Evolutionary conservation across 30 jellyfish, hydroid and myxozoan genomes (phyloP).

Genomic region (Mastigias papua): DNA sequence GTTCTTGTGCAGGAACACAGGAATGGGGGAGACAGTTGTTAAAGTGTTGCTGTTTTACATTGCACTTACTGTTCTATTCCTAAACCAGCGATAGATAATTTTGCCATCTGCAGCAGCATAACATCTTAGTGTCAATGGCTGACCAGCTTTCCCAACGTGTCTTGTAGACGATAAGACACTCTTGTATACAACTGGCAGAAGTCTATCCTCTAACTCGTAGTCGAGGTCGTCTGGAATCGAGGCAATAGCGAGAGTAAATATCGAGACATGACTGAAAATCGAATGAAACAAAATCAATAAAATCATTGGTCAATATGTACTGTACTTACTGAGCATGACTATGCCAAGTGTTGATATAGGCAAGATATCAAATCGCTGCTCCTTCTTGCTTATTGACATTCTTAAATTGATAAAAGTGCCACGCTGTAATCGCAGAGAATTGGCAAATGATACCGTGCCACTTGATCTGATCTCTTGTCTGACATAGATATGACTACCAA

Average conservation of each 20-base stretch:
- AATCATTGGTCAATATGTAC: neutral
- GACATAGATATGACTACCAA: neutral
- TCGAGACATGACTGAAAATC: neutral
- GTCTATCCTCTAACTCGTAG: conserved; percentile 9
- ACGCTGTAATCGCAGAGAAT: conserved; percentile 49
- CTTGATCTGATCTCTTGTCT: conserved; percentile 25
- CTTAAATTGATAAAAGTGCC: conserved; percentile 26
- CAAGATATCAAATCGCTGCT: neutral
- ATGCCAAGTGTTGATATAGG: conserved; percentile 25
- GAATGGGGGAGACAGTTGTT: too few species aligned
- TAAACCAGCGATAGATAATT: conserved; percentile 47
- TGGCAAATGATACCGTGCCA: conserved; percentile 41
- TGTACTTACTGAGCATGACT: conserved; percentile 28
- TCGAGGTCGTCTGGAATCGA: conserved; percentile 59
- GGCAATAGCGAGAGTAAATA: neutral
- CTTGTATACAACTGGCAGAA: conserved; percentile 46
- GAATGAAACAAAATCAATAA: too few species aligned
- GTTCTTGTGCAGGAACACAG: too few species aligned
- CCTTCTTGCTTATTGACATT: conserved; percentile 11
- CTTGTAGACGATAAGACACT: conserved; percentile 30
- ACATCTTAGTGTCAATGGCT: conserved; percentile 35
- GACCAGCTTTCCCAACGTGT: conserved; percentile 34
- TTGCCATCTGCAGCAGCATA: conserved; percentile 38
- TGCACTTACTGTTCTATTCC: conserved; percentile 41
- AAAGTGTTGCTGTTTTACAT: too few species aligned